phyloP scores from a whole-genome alignment of 2,113 vertebrate genomes.

The Mionectes macconnelli region DNA sequence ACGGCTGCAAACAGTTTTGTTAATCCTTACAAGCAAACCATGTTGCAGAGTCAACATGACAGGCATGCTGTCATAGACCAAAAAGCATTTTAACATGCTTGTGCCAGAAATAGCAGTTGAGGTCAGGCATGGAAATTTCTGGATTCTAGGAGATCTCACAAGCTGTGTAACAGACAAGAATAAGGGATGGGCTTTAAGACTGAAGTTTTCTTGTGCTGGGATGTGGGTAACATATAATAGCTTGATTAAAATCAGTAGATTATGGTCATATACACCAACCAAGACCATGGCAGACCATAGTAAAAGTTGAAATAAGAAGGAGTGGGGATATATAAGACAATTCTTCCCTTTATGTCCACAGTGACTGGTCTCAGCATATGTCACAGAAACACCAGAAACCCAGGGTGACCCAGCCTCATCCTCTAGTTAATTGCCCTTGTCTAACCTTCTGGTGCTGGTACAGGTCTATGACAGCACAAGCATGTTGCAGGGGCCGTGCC shows the following conservation, averaged over 20 bases:
- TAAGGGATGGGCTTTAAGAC: not conserved
- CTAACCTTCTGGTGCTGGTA: too few species aligned
- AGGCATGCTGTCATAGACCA: not conserved
- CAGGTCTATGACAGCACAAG: not conserved
- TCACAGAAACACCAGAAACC: not conserved
- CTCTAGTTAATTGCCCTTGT: not conserved
- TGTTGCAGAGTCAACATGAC: not conserved
- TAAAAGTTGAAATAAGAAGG: not conserved
- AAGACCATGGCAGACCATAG: not conserved
- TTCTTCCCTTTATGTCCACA: not conserved
- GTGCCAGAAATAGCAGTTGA: not conserved
- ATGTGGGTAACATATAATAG: not conserved
- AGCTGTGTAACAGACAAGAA: rapidly evolving
- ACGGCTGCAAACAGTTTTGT: not conserved
- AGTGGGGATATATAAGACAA: not conserved
- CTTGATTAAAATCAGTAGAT: not conserved
- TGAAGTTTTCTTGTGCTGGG: not conserved
- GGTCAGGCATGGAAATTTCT: not conserved
- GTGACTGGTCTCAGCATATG: rapidly evolving
- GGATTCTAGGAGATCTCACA: not conserved
- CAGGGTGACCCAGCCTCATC: not conserved
- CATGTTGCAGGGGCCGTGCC: not conserved
- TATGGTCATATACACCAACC: not conserved
- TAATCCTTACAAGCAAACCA: not conserved
- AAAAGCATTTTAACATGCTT: not conserved